Evolutionary conservation across 2,113 vertebrate genomes (phyloP).

Genomic region (Sylvilagus bachmani): DNA sequence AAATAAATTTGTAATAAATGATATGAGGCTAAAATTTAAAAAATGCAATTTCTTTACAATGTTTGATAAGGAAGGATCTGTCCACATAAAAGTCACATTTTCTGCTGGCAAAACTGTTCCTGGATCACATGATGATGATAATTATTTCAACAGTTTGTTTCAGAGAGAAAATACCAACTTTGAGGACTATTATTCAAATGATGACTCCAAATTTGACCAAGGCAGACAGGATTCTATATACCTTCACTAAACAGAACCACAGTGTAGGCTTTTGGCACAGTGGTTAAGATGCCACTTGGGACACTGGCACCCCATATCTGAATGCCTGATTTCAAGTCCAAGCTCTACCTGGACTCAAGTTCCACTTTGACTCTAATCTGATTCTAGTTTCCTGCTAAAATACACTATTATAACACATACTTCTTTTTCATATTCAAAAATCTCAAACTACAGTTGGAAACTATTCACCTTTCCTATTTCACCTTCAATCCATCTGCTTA

Average conservation of each 20-base stretch:
- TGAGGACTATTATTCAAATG: slow-evolving; percentile 31
- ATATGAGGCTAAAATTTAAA: background rate
- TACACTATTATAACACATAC: background rate
- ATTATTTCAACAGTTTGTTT: background rate
- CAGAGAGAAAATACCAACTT: slow-evolving; percentile 16
- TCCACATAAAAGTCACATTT: background rate
- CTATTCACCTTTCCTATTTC: background rate
- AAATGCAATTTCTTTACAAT: slow-evolving; percentile 21
- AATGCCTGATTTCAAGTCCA: too few relatives aligned
- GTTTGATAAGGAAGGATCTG: background rate
- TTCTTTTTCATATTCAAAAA: background rate
- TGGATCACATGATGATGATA: background rate
- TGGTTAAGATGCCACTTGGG: too few relatives aligned
- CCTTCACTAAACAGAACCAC: background rate
- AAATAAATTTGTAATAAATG: background rate
- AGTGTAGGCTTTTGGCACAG: background rate
- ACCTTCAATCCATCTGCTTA: background rate
- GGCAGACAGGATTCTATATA: background rate
- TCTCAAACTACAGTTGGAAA: background rate
- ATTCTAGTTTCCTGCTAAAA: too few relatives aligned
- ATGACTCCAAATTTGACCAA: background rate
- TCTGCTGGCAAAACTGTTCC: slow-evolving; percentile 20
- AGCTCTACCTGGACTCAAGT: too few relatives aligned
- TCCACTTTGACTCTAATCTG: too few relatives aligned
- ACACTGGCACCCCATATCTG: too few relatives aligned